phyloP scores from a whole-genome alignment of 2,888 invertebrate species.

The Rotaria socialis region DNA sequence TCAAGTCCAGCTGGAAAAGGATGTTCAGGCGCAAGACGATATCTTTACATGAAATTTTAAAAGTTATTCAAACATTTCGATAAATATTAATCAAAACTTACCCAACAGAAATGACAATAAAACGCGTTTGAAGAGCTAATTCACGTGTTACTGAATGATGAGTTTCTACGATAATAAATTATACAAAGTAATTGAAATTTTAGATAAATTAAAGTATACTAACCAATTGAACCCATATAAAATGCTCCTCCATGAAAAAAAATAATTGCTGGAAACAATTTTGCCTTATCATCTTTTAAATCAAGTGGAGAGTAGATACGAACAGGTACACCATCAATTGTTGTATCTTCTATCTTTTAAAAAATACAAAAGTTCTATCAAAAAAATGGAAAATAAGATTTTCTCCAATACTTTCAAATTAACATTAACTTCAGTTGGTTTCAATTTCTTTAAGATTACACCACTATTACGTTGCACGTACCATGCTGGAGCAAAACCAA shows the following conservation, averaged over 20 bases:
- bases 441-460: background rate
- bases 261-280: background rate
- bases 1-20: constrained; percentile 38
- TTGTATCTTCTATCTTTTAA: background rate
- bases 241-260: constrained; percentile 38
- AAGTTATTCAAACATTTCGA: background rate
- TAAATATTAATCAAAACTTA: background rate
- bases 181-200: background rate
- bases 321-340: background rate
- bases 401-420: background rate
- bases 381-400: background rate
- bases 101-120: constrained; percentile 34
- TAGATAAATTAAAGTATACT: background rate
- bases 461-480: background rate
- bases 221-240: background rate
- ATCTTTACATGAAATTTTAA: background rate
- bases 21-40: constrained; percentile 40
- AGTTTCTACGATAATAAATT: background rate
- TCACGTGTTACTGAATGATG: background rate
- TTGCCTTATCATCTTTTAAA: background rate
- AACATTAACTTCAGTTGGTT: background rate
- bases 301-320: background rate
- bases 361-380: background rate
- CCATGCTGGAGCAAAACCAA: background rate
- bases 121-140: background rate